Base-by-base conservation (phyloP, 2,797 vertebrate genomes). In the Tokudaia muenninki region DNA sequence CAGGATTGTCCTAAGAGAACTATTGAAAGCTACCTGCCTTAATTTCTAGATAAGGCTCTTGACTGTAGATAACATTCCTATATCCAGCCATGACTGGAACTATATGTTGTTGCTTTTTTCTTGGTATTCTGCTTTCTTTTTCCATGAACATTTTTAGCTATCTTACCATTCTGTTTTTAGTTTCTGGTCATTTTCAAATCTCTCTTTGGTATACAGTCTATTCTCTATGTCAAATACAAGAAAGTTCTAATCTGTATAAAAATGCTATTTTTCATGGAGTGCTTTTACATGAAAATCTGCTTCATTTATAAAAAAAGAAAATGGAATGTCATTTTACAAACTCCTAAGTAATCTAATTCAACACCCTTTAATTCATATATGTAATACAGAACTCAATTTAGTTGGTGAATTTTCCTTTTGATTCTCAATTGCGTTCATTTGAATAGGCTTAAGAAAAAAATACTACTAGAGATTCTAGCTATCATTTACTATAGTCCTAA, bases 221-320 rank as follows among this genome's bases (percentile, higher is more conserved):
- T 70, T 41, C 6, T 57, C 13, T 29, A 22, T 22, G 19, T 61
- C 70, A 77, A 17, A 44, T 21, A 12, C 10, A 34, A 50, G 3
- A n/a, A 75, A 37, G 11, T 77, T 61, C 72, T 77, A 31, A 44
- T 44, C 8, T 77, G 3, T 44, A 11, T 77, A 61, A 89, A 65
- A 77, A 24, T 37, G 8, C 31, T 90, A 19, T 37, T 96, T 92
- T 95, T 90, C 34, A 52, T 50, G 22, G 2, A 90, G 2, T 80
- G 4, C 26, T 87, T 95, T 87, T 13, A 94, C 91, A 91, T 86
- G 61, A 92, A 94, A 34, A 87, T 86, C 47, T 84, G 70, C 84
- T 83, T 67, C 16, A 78, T 77, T 94, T 96, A 31, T 84, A 55
- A 41, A 47, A 52, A 82, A 34, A 61, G 47, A 41, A 41, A 89